These are phyloP conservation scores for Panthera tigris DNA, from an alignment of 2,113 vertebrate species.

Conservation along the genomic window DNA sequence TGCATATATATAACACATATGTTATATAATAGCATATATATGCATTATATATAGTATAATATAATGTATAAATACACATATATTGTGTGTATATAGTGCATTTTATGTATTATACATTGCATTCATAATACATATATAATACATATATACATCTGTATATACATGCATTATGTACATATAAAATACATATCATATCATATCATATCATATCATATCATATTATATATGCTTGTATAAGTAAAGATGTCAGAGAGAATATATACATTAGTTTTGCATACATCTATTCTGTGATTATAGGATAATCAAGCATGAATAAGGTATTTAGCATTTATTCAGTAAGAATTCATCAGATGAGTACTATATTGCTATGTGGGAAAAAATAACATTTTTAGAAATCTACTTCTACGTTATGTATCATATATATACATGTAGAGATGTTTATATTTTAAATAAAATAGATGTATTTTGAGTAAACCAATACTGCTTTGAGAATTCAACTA, in stretches of 20 bases:
- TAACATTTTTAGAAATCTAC: background rate
- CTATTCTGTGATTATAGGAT: background rate
- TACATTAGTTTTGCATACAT: background rate
- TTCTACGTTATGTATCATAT: background rate
- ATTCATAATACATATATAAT: background rate
- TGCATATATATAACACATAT: background rate
- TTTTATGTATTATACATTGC: background rate
- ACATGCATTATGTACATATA: background rate
- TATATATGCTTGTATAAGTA: too few relatives aligned
- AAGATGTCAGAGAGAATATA: too few relatives aligned
- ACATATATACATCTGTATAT: background rate
- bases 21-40: background rate
- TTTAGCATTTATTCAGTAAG: background rate
- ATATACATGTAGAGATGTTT: background rate
- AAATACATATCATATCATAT: background rate
- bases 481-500: background rate
- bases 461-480: background rate
- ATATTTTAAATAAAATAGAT: background rate
- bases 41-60: too few relatives aligned
- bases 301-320: background rate
- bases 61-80: background rate
- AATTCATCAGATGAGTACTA: background rate
- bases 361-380: background rate
- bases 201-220: background rate
- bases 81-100: background rate